Evolutionary conservation across 2,113 vertebrate genomes (phyloP).

Genomic region (Crotalus horridus): DNA sequence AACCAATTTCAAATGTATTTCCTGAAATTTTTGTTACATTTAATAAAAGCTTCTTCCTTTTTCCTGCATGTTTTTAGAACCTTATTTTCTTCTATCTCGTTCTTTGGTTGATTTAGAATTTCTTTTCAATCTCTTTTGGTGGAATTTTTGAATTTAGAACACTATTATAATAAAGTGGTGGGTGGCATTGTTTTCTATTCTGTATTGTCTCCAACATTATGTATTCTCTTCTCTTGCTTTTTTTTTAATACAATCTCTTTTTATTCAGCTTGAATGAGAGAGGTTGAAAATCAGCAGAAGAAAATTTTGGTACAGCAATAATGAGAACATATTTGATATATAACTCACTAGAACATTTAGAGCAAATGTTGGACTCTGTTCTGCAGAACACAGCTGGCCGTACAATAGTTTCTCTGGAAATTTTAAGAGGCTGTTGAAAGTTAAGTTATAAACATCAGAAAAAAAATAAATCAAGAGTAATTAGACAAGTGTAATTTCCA

Average conservation of each 20-base stretch:
- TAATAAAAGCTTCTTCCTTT: neutral
- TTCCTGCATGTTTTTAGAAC: neutral
- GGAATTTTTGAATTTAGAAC: neutral
- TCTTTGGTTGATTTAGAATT: neutral
- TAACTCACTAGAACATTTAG: neutral
- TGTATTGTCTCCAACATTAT: neutral
- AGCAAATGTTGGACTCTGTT: neutral
- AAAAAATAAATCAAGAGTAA: neutral
- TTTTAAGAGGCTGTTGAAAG: neutral
- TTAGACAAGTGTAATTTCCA: neutral
- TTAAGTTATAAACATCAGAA: neutral
- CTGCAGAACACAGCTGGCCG: neutral
- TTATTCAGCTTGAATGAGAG: neutral
- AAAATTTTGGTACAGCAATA: neutral
- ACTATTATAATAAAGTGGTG: neutral
- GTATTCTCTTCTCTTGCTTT: neutral
- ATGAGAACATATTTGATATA: neutral
- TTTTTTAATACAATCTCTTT: neutral
- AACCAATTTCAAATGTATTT: neutral
- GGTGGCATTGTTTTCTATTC: neutral
- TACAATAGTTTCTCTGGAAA: neutral
- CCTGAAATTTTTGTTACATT: neutral
- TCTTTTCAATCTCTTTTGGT: neutral
- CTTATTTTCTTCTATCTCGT: neutral
- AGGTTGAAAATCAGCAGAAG: neutral